phyloP scores from a whole-genome alignment of 1,140 invertebrate genomes.

The Eueides isabella region DNA sequence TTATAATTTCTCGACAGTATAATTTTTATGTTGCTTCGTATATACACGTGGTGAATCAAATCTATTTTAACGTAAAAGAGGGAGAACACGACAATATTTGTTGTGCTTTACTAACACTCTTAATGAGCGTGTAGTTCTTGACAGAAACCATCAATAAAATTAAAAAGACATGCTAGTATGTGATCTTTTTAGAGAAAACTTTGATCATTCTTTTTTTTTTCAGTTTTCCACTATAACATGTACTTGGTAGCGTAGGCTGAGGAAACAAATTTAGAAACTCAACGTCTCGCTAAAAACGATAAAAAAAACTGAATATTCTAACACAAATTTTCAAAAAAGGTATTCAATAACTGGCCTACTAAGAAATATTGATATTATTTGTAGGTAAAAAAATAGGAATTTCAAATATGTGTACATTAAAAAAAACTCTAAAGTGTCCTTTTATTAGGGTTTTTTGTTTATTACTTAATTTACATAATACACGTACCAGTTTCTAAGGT shows the following conservation, averaged over 20 bases:
- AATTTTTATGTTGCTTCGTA: neutral
- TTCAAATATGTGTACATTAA: neutral
- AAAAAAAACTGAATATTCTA: neutral
- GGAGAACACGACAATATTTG: neutral
- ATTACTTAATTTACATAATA: constrained; percentile 13
- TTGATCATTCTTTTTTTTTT: too few species aligned
- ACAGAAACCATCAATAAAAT: constrained; percentile 3
- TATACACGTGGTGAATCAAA: neutral
- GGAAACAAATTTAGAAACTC: too few species aligned
- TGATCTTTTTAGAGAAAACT: neutral
- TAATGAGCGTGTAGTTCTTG: constrained; percentile 18
- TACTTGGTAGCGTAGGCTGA: too few species aligned
- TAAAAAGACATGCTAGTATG: neutral
- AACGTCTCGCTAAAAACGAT: too few species aligned
- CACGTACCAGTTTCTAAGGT: constrained; percentile 4
- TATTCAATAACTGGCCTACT: too few species aligned
- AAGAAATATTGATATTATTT: too few species aligned
- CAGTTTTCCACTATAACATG: too few species aligned
- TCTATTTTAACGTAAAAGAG: neutral
- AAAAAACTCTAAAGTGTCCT: neutral
- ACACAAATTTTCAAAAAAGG: neutral
- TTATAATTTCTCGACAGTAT: neutral
- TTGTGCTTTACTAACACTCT: neutral
- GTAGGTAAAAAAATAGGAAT: too few species aligned
- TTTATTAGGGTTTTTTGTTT: constrained; percentile 3